These are phyloP conservation scores for Oscheius myriophilus DNA, from an alignment of 2,888 invertebrate genomes.

Conservation along the genomic window DNA sequence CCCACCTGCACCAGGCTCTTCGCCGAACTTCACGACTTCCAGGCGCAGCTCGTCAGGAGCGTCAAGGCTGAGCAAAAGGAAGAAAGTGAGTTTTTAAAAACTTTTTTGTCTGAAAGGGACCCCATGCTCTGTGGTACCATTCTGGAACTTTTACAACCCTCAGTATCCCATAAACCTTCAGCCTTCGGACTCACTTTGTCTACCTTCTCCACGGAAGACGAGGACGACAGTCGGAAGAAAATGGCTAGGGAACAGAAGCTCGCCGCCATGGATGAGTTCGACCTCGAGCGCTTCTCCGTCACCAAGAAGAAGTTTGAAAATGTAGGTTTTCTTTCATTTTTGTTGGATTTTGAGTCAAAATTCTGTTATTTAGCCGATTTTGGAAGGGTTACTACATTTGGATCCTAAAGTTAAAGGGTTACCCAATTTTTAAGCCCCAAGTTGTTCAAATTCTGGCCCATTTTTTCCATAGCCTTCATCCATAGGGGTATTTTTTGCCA, in stretches of 20 bases:
- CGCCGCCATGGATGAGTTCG: slow-evolving; percentile 32
- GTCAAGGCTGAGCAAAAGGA: slow-evolving; percentile 21
- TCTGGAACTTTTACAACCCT: slow-evolving; percentile 17
- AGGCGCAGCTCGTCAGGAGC: slow-evolving; percentile 3
- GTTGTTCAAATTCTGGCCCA: no score
- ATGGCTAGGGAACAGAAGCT: slow-evolving; percentile 37
- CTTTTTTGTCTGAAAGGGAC: slow-evolving; percentile 16
- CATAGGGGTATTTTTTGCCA: no score
- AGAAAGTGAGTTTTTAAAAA: slow-evolving; percentile 9
- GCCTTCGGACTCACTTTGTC: slow-evolving; percentile 34
- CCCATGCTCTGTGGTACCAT: no score
- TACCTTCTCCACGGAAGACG: slow-evolving; percentile 17
- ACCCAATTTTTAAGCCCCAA: no score
- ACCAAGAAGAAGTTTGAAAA: slow-evolving; percentile 48
- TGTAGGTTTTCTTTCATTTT: slow-evolving; percentile 22
- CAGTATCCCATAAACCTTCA: no score
- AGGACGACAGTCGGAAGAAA: slow-evolving; percentile 28
- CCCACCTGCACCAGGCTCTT: slow-evolving; percentile 7
- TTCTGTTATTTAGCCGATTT: no score
- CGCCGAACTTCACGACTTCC: slow-evolving; percentile 17
- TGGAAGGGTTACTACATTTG: no score
- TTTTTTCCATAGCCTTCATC: no score
- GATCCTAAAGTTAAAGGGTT: no score
- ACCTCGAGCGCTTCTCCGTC: slow-evolving; percentile 40
- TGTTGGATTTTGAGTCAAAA: no score